phyloP scores from a whole-genome alignment of 2,888 invertebrate species.

The Agrochola macilenta region DNA sequence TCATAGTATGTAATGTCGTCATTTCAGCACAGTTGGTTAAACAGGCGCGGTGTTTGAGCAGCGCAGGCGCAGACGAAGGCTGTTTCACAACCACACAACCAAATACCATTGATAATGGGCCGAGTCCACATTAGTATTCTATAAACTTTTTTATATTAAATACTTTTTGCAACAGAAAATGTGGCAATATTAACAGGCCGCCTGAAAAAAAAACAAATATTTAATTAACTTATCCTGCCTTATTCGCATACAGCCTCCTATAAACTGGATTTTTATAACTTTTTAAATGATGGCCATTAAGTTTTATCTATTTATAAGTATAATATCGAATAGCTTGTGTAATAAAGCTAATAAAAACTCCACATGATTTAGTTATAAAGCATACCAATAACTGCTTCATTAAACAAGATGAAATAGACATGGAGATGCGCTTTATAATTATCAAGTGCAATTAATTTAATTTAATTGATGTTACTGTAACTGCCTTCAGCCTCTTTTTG shows the following conservation, averaged over 20 bases:
- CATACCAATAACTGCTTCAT: slow-evolving; percentile 21
- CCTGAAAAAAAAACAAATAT: neutral
- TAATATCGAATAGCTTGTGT: slow-evolving; percentile 5
- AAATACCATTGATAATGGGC: slow-evolving; percentile 47
- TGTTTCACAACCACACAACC: slow-evolving; percentile 63
- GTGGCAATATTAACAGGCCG: neutral
- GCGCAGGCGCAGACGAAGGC: slow-evolving; percentile 61
- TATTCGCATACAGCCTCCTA: slow-evolving; percentile 6
- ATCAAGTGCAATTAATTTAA: slow-evolving; percentile 36
- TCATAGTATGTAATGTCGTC: slow-evolving; percentile 40
- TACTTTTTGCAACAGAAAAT: slow-evolving; percentile 10
- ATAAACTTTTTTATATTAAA: neutral
- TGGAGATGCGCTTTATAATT: slow-evolving; percentile 21
- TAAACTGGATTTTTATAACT: slow-evolving; percentile 5
- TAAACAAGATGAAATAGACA: slow-evolving; percentile 17
- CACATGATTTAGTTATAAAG: slow-evolving; percentile 20
- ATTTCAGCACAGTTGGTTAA: slow-evolving; percentile 60
- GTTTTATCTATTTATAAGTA: slow-evolving; percentile 20
- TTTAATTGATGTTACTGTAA: slow-evolving; percentile 11
- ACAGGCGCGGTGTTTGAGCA: slow-evolving; percentile 56
- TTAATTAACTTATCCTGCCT: slow-evolving; percentile 1
- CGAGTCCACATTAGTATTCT: slow-evolving; percentile 13
- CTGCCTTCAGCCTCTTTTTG: too few species aligned
- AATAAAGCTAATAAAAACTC: slow-evolving; percentile 26
- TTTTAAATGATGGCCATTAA: slow-evolving; percentile 1